Evolutionary conservation across 2,888 invertebrate genomes (phyloP).

Genomic region (Ochlodes sylvanus): DNA sequence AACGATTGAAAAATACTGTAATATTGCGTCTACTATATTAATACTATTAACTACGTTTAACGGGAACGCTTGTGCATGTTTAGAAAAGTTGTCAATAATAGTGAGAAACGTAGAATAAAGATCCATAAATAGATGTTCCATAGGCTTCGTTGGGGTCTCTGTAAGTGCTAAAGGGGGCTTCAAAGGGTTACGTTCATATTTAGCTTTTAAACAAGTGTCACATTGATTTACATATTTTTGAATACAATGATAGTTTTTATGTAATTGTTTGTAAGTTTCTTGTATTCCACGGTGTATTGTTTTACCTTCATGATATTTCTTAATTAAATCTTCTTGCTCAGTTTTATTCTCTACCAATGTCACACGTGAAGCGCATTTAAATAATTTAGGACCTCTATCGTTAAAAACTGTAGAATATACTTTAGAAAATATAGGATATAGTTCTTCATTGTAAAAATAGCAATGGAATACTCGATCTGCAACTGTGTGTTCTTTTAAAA

Average conservation of each 20-base stretch:
- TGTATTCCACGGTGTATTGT: conserved; percentile 37
- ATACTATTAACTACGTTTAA: conserved; percentile 43
- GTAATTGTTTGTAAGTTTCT: conserved; percentile 39
- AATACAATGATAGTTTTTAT: conserved; percentile 39
- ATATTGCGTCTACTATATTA: conserved; percentile 45
- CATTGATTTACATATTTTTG: conserved; percentile 40
- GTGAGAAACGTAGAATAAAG: conserved; percentile 43
- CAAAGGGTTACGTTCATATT: conserved; percentile 39
- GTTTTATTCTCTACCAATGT: conserved; percentile 37
- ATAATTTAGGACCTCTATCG: conserved; percentile 39
- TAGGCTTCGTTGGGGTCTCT: conserved; percentile 39
- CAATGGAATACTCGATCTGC: conserved; percentile 32
- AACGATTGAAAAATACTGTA: conserved; percentile 42
- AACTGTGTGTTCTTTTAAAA: conserved; percentile 41
- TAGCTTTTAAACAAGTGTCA: conserved; percentile 36
- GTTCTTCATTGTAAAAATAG: conserved; percentile 40
- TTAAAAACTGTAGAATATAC: conserved; percentile 38
- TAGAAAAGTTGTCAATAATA: conserved; percentile 48
- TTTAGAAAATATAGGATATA: conserved; percentile 35
- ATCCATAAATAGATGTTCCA: conserved; percentile 42
- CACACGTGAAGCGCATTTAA: conserved; percentile 31
- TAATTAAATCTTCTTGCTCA: conserved; percentile 39
- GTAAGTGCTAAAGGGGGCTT: conserved; percentile 32
- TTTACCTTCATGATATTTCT: conserved; percentile 42
- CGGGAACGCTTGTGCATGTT: conserved; percentile 48